These are phyloP conservation scores for Hippocampus barbouri DNA, from an alignment of 2,113 vertebrate genomes.

Conservation along the genomic window DNA sequence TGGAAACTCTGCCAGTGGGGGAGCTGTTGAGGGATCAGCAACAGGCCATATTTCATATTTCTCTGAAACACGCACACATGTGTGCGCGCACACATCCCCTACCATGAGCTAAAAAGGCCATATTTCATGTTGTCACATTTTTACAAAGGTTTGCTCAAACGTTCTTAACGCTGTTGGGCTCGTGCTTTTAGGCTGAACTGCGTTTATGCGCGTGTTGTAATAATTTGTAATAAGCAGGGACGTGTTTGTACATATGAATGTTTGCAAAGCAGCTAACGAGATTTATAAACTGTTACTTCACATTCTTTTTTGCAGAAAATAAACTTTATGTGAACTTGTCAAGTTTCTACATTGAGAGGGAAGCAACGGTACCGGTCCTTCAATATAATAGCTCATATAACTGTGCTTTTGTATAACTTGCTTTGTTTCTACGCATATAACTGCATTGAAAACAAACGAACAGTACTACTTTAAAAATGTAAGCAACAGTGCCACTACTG, in stretches of 20 bases:
- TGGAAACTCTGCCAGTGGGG: slow-evolving; percentile 55
- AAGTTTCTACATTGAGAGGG: not conserved
- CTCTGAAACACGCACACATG: too few species aligned
- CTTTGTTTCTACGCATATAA: too few species aligned
- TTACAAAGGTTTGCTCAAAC: slow-evolving; percentile 52
- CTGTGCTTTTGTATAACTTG: too few species aligned
- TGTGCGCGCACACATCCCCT: not conserved
- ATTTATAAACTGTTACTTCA: slow-evolving; percentile 69
- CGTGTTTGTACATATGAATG: slow-evolving; percentile 67
- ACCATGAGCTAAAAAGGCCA: slow-evolving; percentile 7
- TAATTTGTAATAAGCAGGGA: slow-evolving; percentile 67
- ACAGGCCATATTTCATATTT: slow-evolving; percentile 61
- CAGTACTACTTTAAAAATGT: too few species aligned
- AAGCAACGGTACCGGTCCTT: not conserved
- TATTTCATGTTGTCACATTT: slow-evolving; percentile 56
- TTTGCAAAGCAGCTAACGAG: slow-evolving; percentile 58
- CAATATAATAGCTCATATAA: slow-evolving; percentile 8
- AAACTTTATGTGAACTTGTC: slow-evolving; percentile 32
- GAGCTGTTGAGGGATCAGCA: slow-evolving; percentile 63
- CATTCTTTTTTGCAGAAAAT: slow-evolving; percentile 62
- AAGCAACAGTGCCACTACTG: not conserved
- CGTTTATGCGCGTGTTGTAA: slow-evolving; percentile 13
- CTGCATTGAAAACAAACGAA: too few species aligned
- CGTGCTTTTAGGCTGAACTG: slow-evolving; percentile 32
- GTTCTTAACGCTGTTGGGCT: slow-evolving; percentile 39